Base-by-base conservation (phyloP, 2,113 vertebrate species). In the Aix galericulata region DNA sequence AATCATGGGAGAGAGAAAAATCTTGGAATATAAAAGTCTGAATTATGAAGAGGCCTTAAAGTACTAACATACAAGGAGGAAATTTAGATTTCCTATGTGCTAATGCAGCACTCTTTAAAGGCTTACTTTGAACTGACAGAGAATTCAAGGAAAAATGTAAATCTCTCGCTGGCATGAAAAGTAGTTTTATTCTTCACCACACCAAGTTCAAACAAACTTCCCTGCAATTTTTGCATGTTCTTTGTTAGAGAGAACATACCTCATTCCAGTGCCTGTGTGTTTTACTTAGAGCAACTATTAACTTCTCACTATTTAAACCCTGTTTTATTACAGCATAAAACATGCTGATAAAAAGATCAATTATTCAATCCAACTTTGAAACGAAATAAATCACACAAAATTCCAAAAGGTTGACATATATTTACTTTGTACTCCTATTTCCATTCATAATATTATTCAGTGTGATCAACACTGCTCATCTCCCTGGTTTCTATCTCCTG, bases 241-340 rank as follows among this genome's bases (percentile, higher is more conserved):
- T 86, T 84, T 87, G 68, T 83, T 88, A 84, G 1, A 94, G 53
- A 71, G 75, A 74, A n/a, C 29, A 7, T 26, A 20, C 78, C n/a
- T 83, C 48, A 46, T 88, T 96, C 77, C 80, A 78, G 27, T 44
- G 29, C 6, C 66, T 67, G 23, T 74, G 25, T 84, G 23, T 79
- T 96, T 94, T 72, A 93, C 50, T 75, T 79, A 91, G 13, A 86
- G 21, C n/a, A 82, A 38, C 58, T 93, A 94, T 74, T 76, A 94
- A 76, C 36, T 66, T 82, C 36, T 88, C 77, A 58, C 31, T 72
- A 40, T 72, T 89, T 76, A 88, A 88, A 91, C 72, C 40, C 71
- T 76, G 5, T 3, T 91, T 92, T 91, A 93, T 77, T 95, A 69
- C 25, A 87, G 18, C 29, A 59, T 76, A 66, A 95, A 90, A 67